These are phyloP conservation scores for Catharus fuscescens DNA, from an alignment of 2,113 vertebrate genomes.

Conservation along the genomic window DNA sequence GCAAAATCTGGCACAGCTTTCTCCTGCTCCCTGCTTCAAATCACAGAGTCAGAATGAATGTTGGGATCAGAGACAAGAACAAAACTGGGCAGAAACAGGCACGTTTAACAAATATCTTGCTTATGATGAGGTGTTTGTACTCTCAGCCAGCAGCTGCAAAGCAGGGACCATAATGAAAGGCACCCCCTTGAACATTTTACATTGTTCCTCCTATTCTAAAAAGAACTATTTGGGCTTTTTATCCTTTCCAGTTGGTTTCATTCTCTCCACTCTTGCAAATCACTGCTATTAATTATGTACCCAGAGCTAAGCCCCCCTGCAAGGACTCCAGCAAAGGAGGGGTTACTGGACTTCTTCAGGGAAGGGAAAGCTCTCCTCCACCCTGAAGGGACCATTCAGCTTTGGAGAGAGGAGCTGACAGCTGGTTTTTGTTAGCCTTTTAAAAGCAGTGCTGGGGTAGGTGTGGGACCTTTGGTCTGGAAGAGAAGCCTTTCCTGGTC, in stretches of 20 bases:
- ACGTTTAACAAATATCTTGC: background rate
- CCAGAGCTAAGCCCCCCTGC: background rate
- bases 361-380: background rate
- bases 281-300: background rate
- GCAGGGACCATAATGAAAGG: background rate
- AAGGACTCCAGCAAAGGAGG: background rate
- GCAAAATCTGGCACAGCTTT: background rate
- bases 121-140: background rate
- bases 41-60: background rate
- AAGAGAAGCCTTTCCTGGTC: background rate
- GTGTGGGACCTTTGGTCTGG: background rate
- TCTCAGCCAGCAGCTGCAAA: background rate
- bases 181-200: background rate
- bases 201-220: background rate
- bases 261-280: background rate
- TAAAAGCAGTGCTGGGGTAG: background rate
- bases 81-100: background rate
- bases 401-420: conserved; percentile 9
- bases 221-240: background rate
- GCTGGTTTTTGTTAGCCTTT: conserved; percentile 28
- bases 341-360: background rate
- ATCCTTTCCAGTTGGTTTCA: background rate
- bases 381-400: conserved; percentile 10
- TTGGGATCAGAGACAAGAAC: background rate
- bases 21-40: background rate